Evolutionary conservation across 1,140 invertebrate genomes (phyloP), one percentile per base, ranked within the genome.

Genomic region (Ruditapes philippinarum): DNA sequence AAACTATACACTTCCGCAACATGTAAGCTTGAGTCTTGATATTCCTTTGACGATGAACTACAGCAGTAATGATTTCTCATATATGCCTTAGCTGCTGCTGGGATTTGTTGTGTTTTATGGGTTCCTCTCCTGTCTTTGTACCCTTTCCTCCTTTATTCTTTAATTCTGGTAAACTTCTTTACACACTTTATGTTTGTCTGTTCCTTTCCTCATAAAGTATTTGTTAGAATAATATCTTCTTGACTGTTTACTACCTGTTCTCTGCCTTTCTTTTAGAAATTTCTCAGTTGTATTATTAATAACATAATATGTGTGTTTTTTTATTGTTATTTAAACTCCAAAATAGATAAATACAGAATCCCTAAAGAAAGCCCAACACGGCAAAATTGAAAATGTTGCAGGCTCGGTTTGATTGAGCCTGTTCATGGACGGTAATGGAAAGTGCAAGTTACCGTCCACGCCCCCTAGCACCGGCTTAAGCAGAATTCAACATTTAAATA

Each of bases 251-350:
- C 5, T 22, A 28, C 40, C 22, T 14, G 40, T 54, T 74, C 49
- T 73, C 25, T 60, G 11, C 54, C 73, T 76, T 31, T 76, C 74
- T 31, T 68, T 88, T 33, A 65, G 2, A 45, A 7, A 2, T 7
- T 28, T 22, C 9, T 68, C 74, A 25, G 85, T 78, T 42, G 73
- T 78, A 11, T 79, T n/a, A n/a, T n/a, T n/a, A n/a, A n/a, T 65
- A 45, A 2, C 74, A 40, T 78, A 78, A 54, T 45, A 79, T 33
- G 14, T 14, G 11, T 31, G n/a, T 40, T 36, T 88, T 88, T 88
- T 76, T 45, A 45, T 25, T 40, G 57, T 78, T 74, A 1, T 4
- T 33, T 45, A 78, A 40, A 36, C 62, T 78, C 85, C 74, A 88
- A n/a, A 88, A 79, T n/a, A n/a, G n/a, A n/a, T n/a, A n/a, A n/a